Base-by-base conservation (phyloP, 2,113 vertebrate genomes). In the Crotalus tigris region DNA sequence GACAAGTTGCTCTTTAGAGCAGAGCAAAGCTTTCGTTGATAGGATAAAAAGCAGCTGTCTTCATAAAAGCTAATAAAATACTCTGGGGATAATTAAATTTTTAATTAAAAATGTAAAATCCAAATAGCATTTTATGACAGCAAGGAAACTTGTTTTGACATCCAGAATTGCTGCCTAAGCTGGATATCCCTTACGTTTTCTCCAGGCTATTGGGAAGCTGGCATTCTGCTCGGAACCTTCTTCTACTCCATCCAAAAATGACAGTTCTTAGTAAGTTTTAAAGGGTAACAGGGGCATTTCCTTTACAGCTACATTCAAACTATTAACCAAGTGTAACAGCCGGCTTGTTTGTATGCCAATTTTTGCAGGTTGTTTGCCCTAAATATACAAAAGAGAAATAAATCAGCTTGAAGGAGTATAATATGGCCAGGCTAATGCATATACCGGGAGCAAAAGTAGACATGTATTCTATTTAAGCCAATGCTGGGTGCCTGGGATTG, bases 51-150 rank as follows among this genome's bases (percentile, higher is more conserved):
- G 96, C 97, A 97, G 96, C 96, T 96, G 96, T 92, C 97, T 96
- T 94, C 96, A 97, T 96, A 96, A 97, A 97, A 97, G 95, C 96
- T 92, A 96, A 97, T 96, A 97, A 97, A 97, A 96, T 95, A 94
- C 95, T 92, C 29, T 75, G 49, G 96, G 96, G 95, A 97, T 96
- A 97, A 97, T 96, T 96, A 97, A 96, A 95, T 95, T 95, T 96
- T 97, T 97, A 96, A 97, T 97, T 97, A 97, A 97, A 97, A 96
- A 97, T 94, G 95, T 93, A 95, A 96, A 97, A 92, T 94, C 96
- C 95, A 96, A 96, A 96, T 94, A 96, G 96, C 89, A 64, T 96
- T 97, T 95, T 94, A 91, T 96, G 94, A 91, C 95, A 97, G 96
- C 94, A 90, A 95, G 94, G 93, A 97, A 96, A 95, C 96, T 97